phyloP scores from a whole-genome alignment of 2,888 invertebrate genomes.

The Lymantria monacha region DNA sequence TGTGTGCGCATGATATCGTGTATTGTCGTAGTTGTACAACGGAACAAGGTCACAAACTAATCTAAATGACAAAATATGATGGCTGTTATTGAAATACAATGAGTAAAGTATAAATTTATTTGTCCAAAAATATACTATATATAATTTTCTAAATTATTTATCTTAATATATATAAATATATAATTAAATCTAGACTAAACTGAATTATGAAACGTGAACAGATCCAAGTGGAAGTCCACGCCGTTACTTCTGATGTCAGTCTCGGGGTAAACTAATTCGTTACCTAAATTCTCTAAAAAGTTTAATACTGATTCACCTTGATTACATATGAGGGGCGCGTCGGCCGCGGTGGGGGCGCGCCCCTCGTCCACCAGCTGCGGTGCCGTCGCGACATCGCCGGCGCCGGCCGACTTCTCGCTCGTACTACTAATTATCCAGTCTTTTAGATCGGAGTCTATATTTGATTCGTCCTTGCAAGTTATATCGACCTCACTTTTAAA shows the following conservation, averaged over 20 bases:
- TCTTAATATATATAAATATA: slow-evolving; percentile 24
- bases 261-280: slow-evolving; percentile 66
- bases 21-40: too few species aligned
- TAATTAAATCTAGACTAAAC: slow-evolving; percentile 18
- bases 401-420: slow-evolving; percentile 54
- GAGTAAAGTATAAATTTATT: slow-evolving; percentile 34
- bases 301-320: slow-evolving; percentile 68
- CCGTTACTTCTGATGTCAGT: slow-evolving; percentile 67
- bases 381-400: slow-evolving; percentile 53
- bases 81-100: not conserved
- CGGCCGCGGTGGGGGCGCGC: slow-evolving; percentile 21
- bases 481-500: slow-evolving; percentile 52
- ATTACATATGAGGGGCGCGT: slow-evolving; percentile 27
- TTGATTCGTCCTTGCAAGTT: slow-evolving; percentile 50
- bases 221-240: slow-evolving; percentile 70
- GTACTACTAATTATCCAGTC: slow-evolving; percentile 55
- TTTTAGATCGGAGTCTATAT: slow-evolving; percentile 51
- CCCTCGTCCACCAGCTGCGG: slow-evolving; percentile 37
- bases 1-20: too few species aligned
- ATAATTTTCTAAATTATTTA: slow-evolving; percentile 17
- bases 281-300: slow-evolving; percentile 67
- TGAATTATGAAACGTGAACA: slow-evolving; percentile 69
- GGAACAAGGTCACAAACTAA: too few species aligned
- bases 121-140: slow-evolving; percentile 33
- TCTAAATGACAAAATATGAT: too few species aligned